Percentiles rank a stretch among this genome's conserved stretches.
phyloP scores from a whole-genome alignment of 2,113 vertebrate species.

The Elaphurus davidianus region DNA sequence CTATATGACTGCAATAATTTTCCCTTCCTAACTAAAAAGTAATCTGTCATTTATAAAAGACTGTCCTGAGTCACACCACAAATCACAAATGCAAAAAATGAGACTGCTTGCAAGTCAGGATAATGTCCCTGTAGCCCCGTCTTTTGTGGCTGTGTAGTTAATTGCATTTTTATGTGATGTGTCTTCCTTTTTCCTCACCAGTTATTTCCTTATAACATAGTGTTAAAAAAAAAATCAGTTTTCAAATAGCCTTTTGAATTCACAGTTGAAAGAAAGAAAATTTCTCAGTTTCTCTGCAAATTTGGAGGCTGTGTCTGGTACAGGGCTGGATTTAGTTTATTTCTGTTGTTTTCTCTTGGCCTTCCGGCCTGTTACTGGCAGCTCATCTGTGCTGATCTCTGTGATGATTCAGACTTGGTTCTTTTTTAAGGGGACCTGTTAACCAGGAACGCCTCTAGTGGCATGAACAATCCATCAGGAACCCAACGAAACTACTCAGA shows the following conservation, averaged over 20 bases:
- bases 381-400: background rate
- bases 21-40: conserved; percentile 80
- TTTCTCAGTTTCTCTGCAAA: background rate
- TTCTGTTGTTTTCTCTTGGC: background rate
- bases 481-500: background rate
- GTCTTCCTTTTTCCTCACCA: conserved; percentile 4
- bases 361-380: background rate
- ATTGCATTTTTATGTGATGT: conserved; percentile 61
- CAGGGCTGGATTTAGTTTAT: background rate
- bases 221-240: background rate
- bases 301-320: background rate
- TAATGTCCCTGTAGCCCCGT: background rate
- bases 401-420: background rate
- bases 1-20: conserved; percentile 76
- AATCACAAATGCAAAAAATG: conserved; percentile 74
- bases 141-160: conserved; percentile 55
- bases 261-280: conserved; percentile 2
- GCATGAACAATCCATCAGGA: background rate
- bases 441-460: background rate
- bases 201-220: conserved; percentile 39
- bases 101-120: conserved; percentile 49
- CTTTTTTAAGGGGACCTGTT: conserved; percentile 25
- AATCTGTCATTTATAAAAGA: conserved; percentile 79
- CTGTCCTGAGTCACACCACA: conserved; percentile 71
- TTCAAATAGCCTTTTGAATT: conserved; percentile 38